Conservation (phyloP, 2,113 vertebrate genomes). For the Menura novaehollandiae region DNA sequence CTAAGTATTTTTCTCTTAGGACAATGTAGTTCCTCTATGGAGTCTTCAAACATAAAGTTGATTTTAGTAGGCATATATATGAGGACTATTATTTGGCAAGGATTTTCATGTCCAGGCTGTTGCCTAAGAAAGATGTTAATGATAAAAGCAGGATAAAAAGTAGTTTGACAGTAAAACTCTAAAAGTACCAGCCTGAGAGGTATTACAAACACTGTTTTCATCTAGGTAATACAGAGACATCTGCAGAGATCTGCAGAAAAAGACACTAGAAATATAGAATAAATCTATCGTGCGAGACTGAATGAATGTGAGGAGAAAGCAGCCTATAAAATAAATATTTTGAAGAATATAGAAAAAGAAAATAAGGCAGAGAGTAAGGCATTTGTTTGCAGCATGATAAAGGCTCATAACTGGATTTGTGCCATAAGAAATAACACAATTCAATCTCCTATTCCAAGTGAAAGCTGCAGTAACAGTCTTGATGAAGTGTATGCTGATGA, state of each 20-base stretch:
- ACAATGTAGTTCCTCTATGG: background rate
- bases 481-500: conserved; percentile 35
- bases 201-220: background rate
- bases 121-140: background rate
- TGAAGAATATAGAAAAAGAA: background rate
- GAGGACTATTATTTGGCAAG: background rate
- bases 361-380: background rate
- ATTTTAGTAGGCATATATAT: background rate
- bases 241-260: background rate
- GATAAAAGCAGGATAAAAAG: background rate
- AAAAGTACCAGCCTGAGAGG: background rate
- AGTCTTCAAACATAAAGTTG: background rate
- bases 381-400: background rate
- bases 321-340: background rate
- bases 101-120: background rate
- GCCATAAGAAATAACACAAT: conserved; percentile 1
- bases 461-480: conserved; percentile 21
- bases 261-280: background rate
- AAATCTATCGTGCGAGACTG: background rate
- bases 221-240: background rate
- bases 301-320: background rate
- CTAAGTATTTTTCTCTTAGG: background rate
- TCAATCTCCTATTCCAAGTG: background rate
- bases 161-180: background rate
- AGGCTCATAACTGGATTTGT: background rate